A percentile compares a stretch with the other conserved stretches of the same genome.
Conservation (phyloP, 2,888 invertebrate genomes). For the Odontocerum albicorne region DNA sequence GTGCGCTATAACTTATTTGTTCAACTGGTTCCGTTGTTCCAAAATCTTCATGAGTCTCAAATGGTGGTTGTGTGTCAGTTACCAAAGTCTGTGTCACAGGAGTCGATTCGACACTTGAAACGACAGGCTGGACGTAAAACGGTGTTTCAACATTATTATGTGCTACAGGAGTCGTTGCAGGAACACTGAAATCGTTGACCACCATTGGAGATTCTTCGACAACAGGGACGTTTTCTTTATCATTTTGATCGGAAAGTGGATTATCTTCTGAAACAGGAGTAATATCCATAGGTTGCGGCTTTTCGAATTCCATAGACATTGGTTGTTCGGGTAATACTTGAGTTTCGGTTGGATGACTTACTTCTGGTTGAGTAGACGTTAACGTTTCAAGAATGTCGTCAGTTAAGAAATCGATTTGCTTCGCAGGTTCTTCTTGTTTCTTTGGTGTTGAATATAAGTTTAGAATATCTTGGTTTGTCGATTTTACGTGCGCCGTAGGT, state of each 20-base stretch:
- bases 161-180: slow-evolving; percentile 7
- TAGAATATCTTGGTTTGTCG: slow-evolving; percentile 62
- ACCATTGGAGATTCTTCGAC: slow-evolving; percentile 7
- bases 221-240: slow-evolving; percentile 41
- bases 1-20: slow-evolving; percentile 2
- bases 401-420: slow-evolving; percentile 59
- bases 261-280: slow-evolving; percentile 29
- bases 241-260: slow-evolving; percentile 30
- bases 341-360: slow-evolving; percentile 14
- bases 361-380: slow-evolving; percentile 38
- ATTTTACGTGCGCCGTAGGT: slow-evolving; percentile 52
- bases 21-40: slow-evolving; percentile 7
- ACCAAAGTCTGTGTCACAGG: slow-evolving; percentile 6
- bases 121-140: slow-evolving; percentile 8
- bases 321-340: slow-evolving; percentile 18
- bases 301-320: slow-evolving; percentile 36
- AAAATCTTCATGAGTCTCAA: background rate
- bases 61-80: slow-evolving; percentile 1
- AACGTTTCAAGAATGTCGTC: slow-evolving; percentile 53
- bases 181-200: background rate
- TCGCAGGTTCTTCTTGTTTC: slow-evolving; percentile 44
- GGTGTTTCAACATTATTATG: slow-evolving; percentile 15
- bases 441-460: slow-evolving; percentile 58
- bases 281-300: slow-evolving; percentile 33
- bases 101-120: slow-evolving; percentile 9